phyloP scores from a whole-genome alignment of 1,140 invertebrate genomes.

The Dermatophagoides farinae region DNA sequence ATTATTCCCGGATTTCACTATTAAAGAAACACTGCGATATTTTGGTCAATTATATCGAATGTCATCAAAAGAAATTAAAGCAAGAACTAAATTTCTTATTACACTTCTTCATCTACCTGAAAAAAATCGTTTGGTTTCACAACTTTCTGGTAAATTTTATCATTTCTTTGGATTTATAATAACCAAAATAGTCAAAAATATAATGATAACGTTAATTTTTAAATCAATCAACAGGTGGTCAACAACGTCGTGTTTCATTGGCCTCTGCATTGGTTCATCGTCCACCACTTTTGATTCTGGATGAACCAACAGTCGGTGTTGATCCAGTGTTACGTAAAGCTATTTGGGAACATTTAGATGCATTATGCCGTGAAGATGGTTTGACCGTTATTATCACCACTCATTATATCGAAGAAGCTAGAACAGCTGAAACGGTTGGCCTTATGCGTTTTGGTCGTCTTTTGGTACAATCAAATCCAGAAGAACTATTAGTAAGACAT shows the following conservation, averaged over 20 bases:
- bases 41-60: constrained; percentile 87
- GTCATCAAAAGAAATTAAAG: constrained; percentile 27
- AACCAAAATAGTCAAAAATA: background rate
- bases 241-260: constrained; percentile 73
- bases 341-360: constrained; percentile 71
- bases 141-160: constrained; percentile 31
- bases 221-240: constrained; percentile 48
- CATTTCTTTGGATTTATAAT: no score
- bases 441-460: constrained; percentile 28
- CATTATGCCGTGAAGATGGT: constrained; percentile 47
- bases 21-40: constrained; percentile 79
- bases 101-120: constrained; percentile 66
- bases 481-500: constrained; percentile 21
- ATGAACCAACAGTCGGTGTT: constrained; percentile 41
- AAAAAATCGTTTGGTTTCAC: constrained; percentile 17
- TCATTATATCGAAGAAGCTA: constrained; percentile 29
- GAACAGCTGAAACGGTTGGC: constrained; percentile 25
- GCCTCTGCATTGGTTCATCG: constrained; percentile 77
- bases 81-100: constrained; percentile 62
- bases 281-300: constrained; percentile 35
- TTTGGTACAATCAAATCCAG: constrained; percentile 25
- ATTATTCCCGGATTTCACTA: constrained; percentile 45
- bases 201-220: constrained; percentile 41
- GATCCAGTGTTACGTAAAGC: constrained; percentile 67
- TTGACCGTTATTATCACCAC: constrained; percentile 28